Evolutionary conservation across 2,797 vertebrate genomes (phyloP).

Genomic region (Ciconia nigra): DNA sequence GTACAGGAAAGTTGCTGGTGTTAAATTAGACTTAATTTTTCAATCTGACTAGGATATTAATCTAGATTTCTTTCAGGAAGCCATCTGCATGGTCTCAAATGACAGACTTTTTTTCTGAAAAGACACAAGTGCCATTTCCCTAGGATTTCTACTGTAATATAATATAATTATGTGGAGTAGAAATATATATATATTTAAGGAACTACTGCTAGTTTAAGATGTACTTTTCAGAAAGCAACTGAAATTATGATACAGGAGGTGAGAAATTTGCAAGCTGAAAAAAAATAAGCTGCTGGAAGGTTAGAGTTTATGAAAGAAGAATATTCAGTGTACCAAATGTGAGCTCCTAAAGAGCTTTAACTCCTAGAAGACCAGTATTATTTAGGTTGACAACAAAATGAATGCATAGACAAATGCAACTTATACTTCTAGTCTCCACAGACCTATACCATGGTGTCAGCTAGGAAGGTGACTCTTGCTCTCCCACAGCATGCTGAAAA

Average conservation of each 20-base stretch:
- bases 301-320: not conserved
- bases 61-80: conserved; percentile 9
- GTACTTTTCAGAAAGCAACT: not conserved
- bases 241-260: not conserved
- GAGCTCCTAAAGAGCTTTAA: not conserved
- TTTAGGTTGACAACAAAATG: not conserved
- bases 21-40: not conserved
- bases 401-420: not conserved
- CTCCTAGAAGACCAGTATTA: not conserved
- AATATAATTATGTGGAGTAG: too few species aligned
- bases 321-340: not conserved
- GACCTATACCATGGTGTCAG: not conserved
- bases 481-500: not conserved
- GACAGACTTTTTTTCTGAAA: not conserved
- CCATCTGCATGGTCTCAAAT: not conserved
- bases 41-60: not conserved
- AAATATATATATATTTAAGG: not conserved
- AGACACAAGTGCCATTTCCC: not conserved
- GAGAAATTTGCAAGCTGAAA: not conserved
- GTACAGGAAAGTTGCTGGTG: not conserved
- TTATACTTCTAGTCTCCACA: not conserved
- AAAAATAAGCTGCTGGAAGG: not conserved
- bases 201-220: not conserved
- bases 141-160: not conserved
- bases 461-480: not conserved